Percentiles rank a stretch among this genome's conserved stretches.
Evolutionary conservation across 2,113 vertebrate genomes (phyloP).

Genomic region (Zosterops pallidus): DNA sequence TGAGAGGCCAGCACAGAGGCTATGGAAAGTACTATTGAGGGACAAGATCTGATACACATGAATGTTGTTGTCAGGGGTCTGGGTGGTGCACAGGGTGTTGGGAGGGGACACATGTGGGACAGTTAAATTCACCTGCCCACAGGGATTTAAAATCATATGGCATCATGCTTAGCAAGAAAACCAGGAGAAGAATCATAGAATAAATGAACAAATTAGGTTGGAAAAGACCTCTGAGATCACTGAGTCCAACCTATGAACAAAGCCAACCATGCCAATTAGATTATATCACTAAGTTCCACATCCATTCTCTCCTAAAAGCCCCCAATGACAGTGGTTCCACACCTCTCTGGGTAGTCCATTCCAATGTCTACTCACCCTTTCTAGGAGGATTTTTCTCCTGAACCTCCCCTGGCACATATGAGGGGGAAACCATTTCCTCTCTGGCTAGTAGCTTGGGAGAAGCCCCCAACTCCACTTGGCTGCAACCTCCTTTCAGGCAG

Average conservation of each 20-base stretch:
- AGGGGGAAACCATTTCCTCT: neutral
- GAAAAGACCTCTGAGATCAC: neutral
- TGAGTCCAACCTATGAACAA: neutral
- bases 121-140: neutral
- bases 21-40: neutral
- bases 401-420: neutral
- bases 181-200: neutral
- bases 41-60: neutral
- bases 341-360: neutral
- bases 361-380: neutral
- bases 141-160: neutral
- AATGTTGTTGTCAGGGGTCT: neutral
- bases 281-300: neutral
- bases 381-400: neutral
- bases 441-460: neutral
- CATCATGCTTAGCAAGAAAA: neutral
- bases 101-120: fast-evolving
- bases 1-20: neutral
- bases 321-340: neutral
- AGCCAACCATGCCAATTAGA: neutral
- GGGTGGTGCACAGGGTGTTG: neutral
- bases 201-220: neutral
- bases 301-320: neutral
- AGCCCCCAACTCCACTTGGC: neutral
- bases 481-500: neutral